phyloP scores from a whole-genome alignment of 2,113 vertebrate species.

The Noctilio leporinus region DNA sequence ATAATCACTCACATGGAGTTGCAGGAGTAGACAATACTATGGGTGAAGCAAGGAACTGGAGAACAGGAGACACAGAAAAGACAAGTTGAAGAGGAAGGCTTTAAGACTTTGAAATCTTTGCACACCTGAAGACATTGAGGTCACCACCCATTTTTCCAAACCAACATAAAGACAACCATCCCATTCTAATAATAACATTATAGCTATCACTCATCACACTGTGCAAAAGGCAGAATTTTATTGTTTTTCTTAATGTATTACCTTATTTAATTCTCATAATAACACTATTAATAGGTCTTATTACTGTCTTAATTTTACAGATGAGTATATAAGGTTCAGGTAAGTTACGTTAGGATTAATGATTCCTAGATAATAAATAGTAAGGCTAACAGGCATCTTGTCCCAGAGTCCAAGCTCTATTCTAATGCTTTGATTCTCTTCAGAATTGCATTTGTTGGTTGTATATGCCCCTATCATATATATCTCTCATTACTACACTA shows the following conservation, averaged over 20 bases:
- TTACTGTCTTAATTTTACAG: neutral
- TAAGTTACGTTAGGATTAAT: neutral
- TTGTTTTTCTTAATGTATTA: neutral
- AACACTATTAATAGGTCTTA: neutral
- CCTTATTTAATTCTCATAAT: neutral
- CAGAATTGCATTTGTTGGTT: too few relatives aligned
- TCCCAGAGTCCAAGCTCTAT: neutral
- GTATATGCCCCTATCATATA: too few relatives aligned
- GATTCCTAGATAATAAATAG: neutral
- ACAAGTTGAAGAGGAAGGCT: neutral
- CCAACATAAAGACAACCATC: neutral
- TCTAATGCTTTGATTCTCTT: too few relatives aligned
- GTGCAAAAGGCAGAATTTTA: neutral
- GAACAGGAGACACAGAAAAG: neutral
- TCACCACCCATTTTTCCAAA: neutral
- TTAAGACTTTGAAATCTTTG: neutral
- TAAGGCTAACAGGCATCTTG: accelerated
- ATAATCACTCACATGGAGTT: neutral
- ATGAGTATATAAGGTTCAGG: neutral
- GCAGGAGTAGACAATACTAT: accelerated
- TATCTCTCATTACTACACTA: too few relatives aligned
- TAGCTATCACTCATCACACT: neutral
- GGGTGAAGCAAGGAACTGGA: neutral
- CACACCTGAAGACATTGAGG: neutral
- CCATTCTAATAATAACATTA: neutral